Percentiles rank a stretch among this genome's conserved stretches.
phyloP scores from a whole-genome alignment of 1,140 invertebrate genomes.

The Tetragonula clypearis region DNA sequence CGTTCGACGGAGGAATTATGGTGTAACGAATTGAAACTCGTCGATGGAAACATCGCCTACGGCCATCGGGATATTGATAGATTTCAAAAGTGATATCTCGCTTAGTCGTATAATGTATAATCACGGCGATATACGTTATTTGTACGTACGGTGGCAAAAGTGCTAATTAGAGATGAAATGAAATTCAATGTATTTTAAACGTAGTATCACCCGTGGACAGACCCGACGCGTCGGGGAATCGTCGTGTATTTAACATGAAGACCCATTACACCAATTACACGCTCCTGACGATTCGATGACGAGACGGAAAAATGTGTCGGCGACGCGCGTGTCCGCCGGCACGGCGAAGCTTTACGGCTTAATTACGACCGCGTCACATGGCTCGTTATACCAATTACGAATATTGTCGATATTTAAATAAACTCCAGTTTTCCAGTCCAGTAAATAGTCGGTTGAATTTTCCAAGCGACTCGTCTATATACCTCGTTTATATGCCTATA shows the following conservation, averaged over 20 bases:
- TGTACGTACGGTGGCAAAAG: conserved; percentile 35
- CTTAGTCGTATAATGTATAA: neutral
- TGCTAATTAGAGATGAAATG: conserved; percentile 57
- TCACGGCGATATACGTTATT: conserved; percentile 47
- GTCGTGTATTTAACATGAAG: conserved; percentile 53
- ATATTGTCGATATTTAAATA: conserved; percentile 65
- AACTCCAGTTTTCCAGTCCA: conserved; percentile 48
- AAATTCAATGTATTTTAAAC: conserved; percentile 51
- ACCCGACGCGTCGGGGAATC: neutral
- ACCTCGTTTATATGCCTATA: neutral
- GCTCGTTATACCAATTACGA: conserved; percentile 63
- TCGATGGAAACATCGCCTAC: neutral
- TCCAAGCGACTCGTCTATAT: neutral
- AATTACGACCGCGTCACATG: conserved; percentile 54
- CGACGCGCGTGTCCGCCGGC: conserved; percentile 17
- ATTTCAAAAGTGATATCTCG: conserved; percentile 21
- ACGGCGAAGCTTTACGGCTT: conserved; percentile 43
- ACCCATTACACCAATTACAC: conserved; percentile 62
- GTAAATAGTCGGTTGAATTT: conserved; percentile 30
- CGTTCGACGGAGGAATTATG: too few species aligned
- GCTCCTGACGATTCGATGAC: conserved; percentile 46
- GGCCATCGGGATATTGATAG: neutral
- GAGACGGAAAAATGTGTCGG: conserved; percentile 47
- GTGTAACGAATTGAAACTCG: neutral
- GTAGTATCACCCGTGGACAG: conserved; percentile 2